Conservation (phyloP, 2,797 vertebrate species). For the Parotocinclus haroldoi region DNA sequence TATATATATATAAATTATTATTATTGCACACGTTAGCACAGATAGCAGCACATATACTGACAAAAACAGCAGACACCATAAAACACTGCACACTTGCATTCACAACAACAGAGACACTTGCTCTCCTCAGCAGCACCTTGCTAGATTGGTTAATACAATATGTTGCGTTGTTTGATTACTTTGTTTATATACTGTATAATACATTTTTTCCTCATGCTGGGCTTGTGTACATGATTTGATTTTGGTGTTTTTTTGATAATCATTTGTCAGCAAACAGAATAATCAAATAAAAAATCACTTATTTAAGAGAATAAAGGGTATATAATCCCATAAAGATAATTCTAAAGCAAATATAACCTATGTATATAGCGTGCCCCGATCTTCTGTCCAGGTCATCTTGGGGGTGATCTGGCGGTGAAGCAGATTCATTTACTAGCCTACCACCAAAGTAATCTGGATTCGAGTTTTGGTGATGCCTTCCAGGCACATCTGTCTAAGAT, state of each 20-base stretch:
- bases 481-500: neutral
- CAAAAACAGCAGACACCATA: slow-evolving; percentile 4
- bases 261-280: slow-evolving; percentile 7
- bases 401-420: too few relatives aligned
- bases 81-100: slow-evolving; percentile 10
- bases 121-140: slow-evolving; percentile 4
- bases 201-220: neutral
- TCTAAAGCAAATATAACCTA: neutral
- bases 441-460: too few relatives aligned
- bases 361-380: too few relatives aligned
- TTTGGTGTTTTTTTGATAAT: neutral
- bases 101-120: neutral
- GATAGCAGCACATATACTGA: slow-evolving; percentile 25
- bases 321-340: neutral
- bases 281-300: slow-evolving; percentile 6
- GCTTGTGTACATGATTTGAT: too few relatives aligned
- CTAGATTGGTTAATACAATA: slow-evolving; percentile 19
- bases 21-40: slow-evolving; percentile 33
- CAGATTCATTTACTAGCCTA: too few relatives aligned
- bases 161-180: neutral
- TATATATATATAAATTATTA: slow-evolving; percentile 32
- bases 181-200: slow-evolving; percentile 1
- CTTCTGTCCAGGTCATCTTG: too few relatives aligned
- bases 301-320: slow-evolving; percentile 2
- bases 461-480: too few relatives aligned